phyloP scores from a whole-genome alignment of 2,113 vertebrate species.

The Potamarius usumacintae region DNA sequence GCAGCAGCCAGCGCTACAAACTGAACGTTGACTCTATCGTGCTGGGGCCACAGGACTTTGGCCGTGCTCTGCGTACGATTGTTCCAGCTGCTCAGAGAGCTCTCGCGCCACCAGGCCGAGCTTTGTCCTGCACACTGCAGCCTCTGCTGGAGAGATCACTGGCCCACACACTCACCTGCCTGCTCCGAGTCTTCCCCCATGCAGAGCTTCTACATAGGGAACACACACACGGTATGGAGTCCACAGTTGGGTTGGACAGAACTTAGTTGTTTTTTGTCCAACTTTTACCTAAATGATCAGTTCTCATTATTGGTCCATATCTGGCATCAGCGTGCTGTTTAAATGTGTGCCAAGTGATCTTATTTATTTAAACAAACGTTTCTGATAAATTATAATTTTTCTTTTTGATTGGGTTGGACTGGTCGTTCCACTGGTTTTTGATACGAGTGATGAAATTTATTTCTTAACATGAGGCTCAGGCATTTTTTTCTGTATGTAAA shows the following conservation, averaged over 20 bases:
- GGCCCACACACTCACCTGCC: conserved; percentile 77
- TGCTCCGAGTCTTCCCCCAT: conserved; percentile 94
- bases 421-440: neutral
- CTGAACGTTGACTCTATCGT: conserved; percentile 91
- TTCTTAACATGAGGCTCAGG: neutral
- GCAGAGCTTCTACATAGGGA: conserved; percentile 85
- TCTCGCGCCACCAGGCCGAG: conserved; percentile 86
- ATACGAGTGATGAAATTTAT: neutral
- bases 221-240: conserved; percentile 78
- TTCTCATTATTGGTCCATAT: neutral
- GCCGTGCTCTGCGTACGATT: conserved; percentile 89
- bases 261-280: neutral
- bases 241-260: neutral
- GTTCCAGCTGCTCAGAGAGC: conserved; percentile 95
- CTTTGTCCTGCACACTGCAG: conserved; percentile 83
- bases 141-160: conserved; percentile 85
- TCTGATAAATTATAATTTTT: no score
- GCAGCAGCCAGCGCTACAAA: conserved; percentile 92
- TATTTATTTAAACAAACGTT: neutral
- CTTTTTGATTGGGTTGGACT: neutral
- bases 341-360: neutral
- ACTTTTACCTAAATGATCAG: neutral
- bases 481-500: neutral
- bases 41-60: conserved; percentile 89
- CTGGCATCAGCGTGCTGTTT: neutral